Evolutionary conservation across 2,113 vertebrate genomes (phyloP), one percentile per base, ranked within the genome.

Genomic region (Hirundichthys speculiger): DNA sequence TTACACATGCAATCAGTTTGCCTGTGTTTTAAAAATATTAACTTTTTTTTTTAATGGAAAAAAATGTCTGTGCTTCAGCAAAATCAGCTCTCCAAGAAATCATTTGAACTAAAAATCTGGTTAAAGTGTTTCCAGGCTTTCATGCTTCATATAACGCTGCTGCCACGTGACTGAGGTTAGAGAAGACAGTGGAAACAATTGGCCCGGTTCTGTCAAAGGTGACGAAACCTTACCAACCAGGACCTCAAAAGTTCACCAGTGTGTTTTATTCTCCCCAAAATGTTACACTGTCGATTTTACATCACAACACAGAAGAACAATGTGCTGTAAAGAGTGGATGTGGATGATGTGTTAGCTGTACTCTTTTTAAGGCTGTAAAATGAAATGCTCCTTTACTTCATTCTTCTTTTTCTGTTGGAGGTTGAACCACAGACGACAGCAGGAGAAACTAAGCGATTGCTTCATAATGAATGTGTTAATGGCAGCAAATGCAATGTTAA

Each of bases 381-480:
- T 21, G 25, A 52, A 34, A 4, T 18, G 25, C 30, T 34, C 11
- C 30, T 34, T 34, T 34, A 34, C 30, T 34, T 34, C 11, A 34
- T 34, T 34, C 30, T 34, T 34, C 9, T 6, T 52, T 59, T 69
- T 38, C 54, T 30, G 55, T 24, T 30, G 16, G 55, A 45, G 39
- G 50, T 51, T 30, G 2, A 57, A 16, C 38, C 34, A 49, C 30
- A 21, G 30, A 9, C 22, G 5, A 11, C 2, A 34, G 27, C 30
- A 34, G 11, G 41, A 52, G 43, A 48, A 61, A 24, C 19, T 21
- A 48, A 39, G 57, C 11, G 76, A 84, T 78, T 69, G 64, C 7
- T 65, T 55, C 22, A 0, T 21, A 25, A 55, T 63, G 83, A 84
- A 84, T 84, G 83, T 85, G 19, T 53, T 3, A 12, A 62, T 16